Evolutionary conservation across 2,888 invertebrate genomes (phyloP).

Genomic region (Emmelina monodactyla): DNA sequence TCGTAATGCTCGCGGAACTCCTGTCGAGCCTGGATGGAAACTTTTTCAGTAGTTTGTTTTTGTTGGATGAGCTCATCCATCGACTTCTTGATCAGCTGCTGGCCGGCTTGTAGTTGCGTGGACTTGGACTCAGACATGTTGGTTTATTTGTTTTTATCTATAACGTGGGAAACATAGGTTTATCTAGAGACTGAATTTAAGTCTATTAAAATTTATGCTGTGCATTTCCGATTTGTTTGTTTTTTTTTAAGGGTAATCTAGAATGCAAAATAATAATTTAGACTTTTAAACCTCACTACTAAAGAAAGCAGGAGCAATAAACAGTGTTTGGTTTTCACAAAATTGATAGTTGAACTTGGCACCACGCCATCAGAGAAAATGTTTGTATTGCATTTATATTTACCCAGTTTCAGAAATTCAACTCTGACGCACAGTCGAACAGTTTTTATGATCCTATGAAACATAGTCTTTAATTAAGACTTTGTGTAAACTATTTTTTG

Average conservation of each 20-base stretch:
- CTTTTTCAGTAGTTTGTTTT: slow-evolving; percentile 43
- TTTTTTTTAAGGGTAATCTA: no score
- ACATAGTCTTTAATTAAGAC: no score
- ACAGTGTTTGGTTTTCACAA: background rate
- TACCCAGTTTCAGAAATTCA: background rate
- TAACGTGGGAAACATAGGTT: slow-evolving; percentile 16
- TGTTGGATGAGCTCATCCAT: slow-evolving; percentile 55
- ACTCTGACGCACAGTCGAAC: background rate
- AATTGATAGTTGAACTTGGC: background rate
- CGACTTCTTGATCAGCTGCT: slow-evolving; percentile 53
- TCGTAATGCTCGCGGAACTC: slow-evolving; percentile 55
- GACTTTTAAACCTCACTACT: background rate
- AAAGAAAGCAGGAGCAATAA: background rate
- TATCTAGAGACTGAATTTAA: slow-evolving; percentile 25
- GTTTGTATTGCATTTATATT: background rate
- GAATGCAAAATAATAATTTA: slow-evolving; percentile 26
- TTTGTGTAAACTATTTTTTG: no score
- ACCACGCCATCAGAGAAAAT: background rate
- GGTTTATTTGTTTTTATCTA: slow-evolving; percentile 20
- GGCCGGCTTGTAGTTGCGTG: slow-evolving; percentile 49
- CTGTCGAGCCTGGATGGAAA: slow-evolving; percentile 55
- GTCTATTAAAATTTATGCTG: slow-evolving; percentile 38
- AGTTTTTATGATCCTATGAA: no score
- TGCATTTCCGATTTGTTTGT: no score
- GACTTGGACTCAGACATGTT: slow-evolving; percentile 48